Evolutionary conservation across 2,113 vertebrate species (phyloP), one percentile per base, ranked within the genome.

Genomic region (Lepidothrix coronata): DNA sequence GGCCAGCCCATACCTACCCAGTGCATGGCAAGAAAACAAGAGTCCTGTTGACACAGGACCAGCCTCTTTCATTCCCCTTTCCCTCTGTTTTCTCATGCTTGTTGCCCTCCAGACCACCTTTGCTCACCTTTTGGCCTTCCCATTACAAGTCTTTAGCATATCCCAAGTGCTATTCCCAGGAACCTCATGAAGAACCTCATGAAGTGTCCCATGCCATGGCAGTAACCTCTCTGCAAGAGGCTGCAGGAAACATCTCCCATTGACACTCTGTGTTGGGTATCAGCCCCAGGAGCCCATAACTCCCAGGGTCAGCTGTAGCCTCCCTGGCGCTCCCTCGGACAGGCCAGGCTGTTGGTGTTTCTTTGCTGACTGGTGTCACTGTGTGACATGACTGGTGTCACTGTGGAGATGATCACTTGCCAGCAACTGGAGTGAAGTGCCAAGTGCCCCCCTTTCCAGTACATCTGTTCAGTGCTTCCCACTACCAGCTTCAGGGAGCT

Each of bases 201-300:
- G 3, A 81, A 51, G 33, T 31, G 20, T 67, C 23, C 12, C 5
- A 8, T 43, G 28, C 18, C 5, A 20, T 55, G 72, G 17, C 46
- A n/a, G 52, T 67, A 27, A 19, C 22, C n/a, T 17, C n/a, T 48
- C 18, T 52, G 21, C 27, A 67, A 43, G 33, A 9, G 7, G 19
- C 7, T 76, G 6, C 23, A 17, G 67, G 21, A 20, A 49, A 3
- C 3, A 3, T 18, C 19, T 80, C 22, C n/a, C 11, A 4, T 1
- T 33, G 52, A 27, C 6, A 0, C 3, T 1, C 5, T 0, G 0
- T n/a, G 25, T 1, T 37, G 11, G 28, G 8, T 85, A 21, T n/a
- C 48, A 37, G 13, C 14, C 39, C 4, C n/a, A 68, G 35, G 48
- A 80, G 21, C 23, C 0, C 1, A 0, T 14, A 14, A 4, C 19